A percentile compares a stretch with the other conserved stretches of the same genome.
phyloP scores from a whole-genome alignment of 2,888 invertebrate species.

The Thera britannica region DNA sequence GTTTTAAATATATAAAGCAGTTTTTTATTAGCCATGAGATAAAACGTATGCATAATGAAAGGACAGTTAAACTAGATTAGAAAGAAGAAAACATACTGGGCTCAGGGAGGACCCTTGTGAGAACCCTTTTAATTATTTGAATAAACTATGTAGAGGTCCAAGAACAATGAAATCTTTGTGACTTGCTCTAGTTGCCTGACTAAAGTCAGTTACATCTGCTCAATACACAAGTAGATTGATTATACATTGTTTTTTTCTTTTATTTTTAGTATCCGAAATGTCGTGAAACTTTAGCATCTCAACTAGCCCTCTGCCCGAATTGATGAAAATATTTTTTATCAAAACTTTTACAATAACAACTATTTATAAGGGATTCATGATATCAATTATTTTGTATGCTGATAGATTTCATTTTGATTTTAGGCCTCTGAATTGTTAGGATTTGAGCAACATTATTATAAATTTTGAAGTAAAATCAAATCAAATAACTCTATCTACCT shows the following conservation, averaged over 20 bases:
- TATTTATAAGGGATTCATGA: not conserved
- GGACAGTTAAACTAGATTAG: slow-evolving; percentile 35
- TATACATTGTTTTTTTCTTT: not conserved
- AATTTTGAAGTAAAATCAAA: slow-evolving; percentile 27
- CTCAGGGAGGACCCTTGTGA: slow-evolving; percentile 46
- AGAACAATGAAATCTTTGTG: not conserved
- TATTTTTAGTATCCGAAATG: not conserved
- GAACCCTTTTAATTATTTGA: not conserved
- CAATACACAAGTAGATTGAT: not conserved
- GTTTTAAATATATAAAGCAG: slow-evolving; percentile 73
- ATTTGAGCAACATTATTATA: slow-evolving; percentile 40
- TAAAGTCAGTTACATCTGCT: not conserved
- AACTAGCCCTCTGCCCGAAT: not conserved
- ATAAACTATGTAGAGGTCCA: not conserved
- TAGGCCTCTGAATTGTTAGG: slow-evolving; percentile 27
- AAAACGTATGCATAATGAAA: slow-evolving; percentile 56
- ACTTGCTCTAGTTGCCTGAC: not conserved
- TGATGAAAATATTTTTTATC: slow-evolving; percentile 7
- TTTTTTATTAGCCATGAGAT: slow-evolving; percentile 54
- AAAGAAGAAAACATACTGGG: slow-evolving; percentile 40
- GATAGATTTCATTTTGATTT: not conserved
- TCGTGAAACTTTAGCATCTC: not conserved
- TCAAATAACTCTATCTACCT: slow-evolving; percentile 38
- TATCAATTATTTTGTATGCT: not conserved
- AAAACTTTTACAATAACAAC: slow-evolving; percentile 6